phyloP scores from a whole-genome alignment of 2,797 vertebrate species.

The Falco concolor region DNA sequence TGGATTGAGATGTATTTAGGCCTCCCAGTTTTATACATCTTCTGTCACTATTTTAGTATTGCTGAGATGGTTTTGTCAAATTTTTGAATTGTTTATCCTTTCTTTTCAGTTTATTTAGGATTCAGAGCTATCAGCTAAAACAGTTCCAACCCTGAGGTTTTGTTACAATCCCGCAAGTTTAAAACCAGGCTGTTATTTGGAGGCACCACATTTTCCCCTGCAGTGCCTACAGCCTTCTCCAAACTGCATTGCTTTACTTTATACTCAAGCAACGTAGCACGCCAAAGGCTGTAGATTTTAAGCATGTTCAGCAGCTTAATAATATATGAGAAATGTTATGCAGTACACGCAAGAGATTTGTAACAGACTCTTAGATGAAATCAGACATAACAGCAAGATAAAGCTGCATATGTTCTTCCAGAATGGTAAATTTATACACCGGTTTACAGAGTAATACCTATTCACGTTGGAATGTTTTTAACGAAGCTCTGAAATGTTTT shows the following conservation, averaged over 20 bases:
- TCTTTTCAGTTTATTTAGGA: background rate
- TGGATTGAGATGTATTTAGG: background rate
- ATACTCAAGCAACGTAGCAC: background rate
- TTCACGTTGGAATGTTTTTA: slow-evolving; percentile 54
- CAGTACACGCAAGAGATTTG: background rate
- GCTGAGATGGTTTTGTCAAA: background rate
- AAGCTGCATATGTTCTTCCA: background rate
- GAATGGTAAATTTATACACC: background rate
- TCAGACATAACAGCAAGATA: background rate
- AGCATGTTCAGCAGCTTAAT: background rate
- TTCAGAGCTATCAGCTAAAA: background rate
- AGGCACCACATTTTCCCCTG: background rate
- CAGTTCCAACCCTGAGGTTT: background rate
- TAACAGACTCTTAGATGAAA: background rate
- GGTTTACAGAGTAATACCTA: slow-evolving; percentile 55
- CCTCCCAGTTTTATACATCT: background rate
- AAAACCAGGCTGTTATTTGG: background rate
- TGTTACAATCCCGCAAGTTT: background rate
- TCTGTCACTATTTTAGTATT: background rate
- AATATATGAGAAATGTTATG: background rate
- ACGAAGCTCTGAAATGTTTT: slow-evolving; percentile 59
- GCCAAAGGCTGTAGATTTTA: background rate
- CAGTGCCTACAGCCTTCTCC: background rate
- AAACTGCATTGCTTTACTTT: background rate
- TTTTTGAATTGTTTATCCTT: background rate